Base-by-base conservation (phyloP, 2,888 invertebrate genomes). In the Halictus quadricinctus region DNA sequence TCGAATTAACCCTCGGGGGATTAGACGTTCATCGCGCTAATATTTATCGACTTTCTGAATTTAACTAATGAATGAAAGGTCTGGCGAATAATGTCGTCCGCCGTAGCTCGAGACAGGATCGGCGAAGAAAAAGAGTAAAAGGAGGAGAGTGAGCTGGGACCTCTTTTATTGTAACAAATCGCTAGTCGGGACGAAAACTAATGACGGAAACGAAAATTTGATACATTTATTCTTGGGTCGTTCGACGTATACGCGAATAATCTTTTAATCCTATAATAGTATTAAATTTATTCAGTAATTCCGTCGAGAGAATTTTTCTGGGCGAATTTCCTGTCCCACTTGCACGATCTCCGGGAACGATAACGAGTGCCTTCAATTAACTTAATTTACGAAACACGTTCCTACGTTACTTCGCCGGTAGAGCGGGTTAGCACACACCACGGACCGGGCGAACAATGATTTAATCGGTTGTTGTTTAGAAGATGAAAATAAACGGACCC, bases 1-100 rank as follows among this genome's bases (percentile, higher is more conserved):
- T 29, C 48, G 75, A 64, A 72, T 64, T 75, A 83, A 83, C 76
- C 46, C 46, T 43, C 21, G 6, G 36, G n/a, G 21, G 81, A 83
- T 83, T 81, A 81, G 66, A 64, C n/a, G 64, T 66, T 80, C 83
- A 54, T 83, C 75, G 21, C 64, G 72, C 54, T 66, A 76, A 81
- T 48, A 72, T 76, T 50, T 76, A 48, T 83, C 72, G 36, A 66
- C 36, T 81, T 76, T 72, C 25, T 54, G 54, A 36, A 73, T 58
- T 60, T 41, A 60, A 50, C 60, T 72, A 72, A 72, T 15, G 73
- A 81, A 76, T n/a, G 58, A 48, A 76, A 50, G 54, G 64, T 54
- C 29, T 73, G 29, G 15, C 41, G 72, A 73, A 77, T 29, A 46
- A 72, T 25, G 41, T 25, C 54, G 18, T 64, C 48, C 12, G 43